Conservation (phyloP, 2,113 vertebrate species). For the Ptychochromis oligacanthus region DNA sequence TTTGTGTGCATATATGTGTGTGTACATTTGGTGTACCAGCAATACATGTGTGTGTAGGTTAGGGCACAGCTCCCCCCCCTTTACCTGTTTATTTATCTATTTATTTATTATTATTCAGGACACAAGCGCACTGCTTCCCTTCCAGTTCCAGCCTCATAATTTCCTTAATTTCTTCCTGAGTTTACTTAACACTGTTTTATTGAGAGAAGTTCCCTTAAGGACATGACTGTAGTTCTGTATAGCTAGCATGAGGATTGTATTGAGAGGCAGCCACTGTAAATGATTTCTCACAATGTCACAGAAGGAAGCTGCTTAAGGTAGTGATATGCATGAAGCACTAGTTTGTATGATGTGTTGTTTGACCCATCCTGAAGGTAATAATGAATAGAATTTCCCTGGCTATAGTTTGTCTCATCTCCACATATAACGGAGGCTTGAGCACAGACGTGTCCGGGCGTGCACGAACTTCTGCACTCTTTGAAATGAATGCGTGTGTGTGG, state of each 20-base stretch:
- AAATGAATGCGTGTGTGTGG: too few relatives aligned
- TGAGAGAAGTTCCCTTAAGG: neutral
- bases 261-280: neutral
- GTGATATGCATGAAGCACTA: neutral
- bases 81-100: too few relatives aligned
- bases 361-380: too few relatives aligned
- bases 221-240: neutral
- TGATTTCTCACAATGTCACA: neutral
- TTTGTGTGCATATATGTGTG: slow-evolving; percentile 20
- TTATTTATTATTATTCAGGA: neutral
- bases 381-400: too few relatives aligned
- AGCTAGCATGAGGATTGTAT: neutral
- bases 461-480: too few relatives aligned
- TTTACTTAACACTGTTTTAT: neutral
- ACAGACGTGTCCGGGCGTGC: too few relatives aligned
- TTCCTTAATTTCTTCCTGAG: neutral
- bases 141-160: neutral
- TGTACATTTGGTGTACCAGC: slow-evolving; percentile 7
- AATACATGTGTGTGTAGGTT: neutral
- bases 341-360: neutral
- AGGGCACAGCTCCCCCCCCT: neutral
- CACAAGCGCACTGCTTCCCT: neutral
- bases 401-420: too few relatives aligned
- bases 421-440: too few relatives aligned
- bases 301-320: neutral